Evolutionary conservation across 2,888 invertebrate genomes (phyloP).

Genomic region (Eupithecia insigniata): DNA sequence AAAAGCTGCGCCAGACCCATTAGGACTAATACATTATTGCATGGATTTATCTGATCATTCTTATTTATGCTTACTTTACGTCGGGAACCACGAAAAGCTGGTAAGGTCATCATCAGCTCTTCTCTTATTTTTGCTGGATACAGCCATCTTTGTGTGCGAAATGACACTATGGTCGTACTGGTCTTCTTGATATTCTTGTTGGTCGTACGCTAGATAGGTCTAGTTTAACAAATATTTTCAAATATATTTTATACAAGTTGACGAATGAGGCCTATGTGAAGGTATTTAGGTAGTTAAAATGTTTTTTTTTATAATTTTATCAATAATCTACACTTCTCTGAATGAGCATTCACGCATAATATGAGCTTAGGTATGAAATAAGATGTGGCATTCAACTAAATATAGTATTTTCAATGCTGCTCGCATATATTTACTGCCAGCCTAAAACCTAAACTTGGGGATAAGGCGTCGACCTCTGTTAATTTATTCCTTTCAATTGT

Average conservation of each 20-base stretch:
- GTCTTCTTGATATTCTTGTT: too few species aligned
- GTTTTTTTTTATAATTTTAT: background rate
- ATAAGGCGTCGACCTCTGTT: constrained; percentile 66
- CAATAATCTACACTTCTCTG: background rate
- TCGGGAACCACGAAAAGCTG: background rate
- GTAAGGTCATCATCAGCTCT: background rate
- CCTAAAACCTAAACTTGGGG: constrained; percentile 39
- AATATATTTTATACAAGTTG: too few species aligned
- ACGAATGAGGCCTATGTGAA: too few species aligned
- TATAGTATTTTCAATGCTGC: background rate
- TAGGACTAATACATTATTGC: constrained; percentile 47
- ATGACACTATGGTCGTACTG: too few species aligned
- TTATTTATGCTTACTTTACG: constrained; percentile 36
- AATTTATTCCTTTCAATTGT: constrained; percentile 79
- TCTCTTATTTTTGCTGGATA: background rate
- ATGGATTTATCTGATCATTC: constrained; percentile 53
- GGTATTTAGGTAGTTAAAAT: too few species aligned
- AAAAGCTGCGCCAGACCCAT: constrained; percentile 41
- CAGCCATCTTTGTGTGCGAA: background rate
- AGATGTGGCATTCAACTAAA: background rate
- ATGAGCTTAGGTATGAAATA: background rate
- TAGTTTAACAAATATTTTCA: too few species aligned
- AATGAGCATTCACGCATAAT: background rate
- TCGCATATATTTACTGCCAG: background rate
- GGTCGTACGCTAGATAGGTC: background rate